Base-by-base conservation (phyloP, 2,113 vertebrate species). In the Halichoeres trimaculatus region DNA sequence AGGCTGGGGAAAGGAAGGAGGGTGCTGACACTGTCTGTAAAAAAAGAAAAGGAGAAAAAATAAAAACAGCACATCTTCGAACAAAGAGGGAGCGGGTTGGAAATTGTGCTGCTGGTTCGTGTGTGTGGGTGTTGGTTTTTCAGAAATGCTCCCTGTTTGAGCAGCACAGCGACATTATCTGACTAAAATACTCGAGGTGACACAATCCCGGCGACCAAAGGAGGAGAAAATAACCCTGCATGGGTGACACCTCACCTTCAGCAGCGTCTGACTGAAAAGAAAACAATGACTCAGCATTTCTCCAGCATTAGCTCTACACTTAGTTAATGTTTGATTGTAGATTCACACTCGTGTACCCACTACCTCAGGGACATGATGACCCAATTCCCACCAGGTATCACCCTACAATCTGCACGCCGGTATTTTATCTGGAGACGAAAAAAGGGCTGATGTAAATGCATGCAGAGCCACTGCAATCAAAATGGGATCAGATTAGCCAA, bases 11-110 rank as follows among this genome's bases (percentile, higher is more conserved):
- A 9, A 17, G 22, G 69, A 51, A 34, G 43, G 41, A 9, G 20
- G 22, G 69, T 51, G 59, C 50, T 74, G 69, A 82, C 76, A 62
- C 58, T 72, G 73, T 85, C 74, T 80, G 79, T 52, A 48, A 17
- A 50, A 81, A 30, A 30, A 30, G 6, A 6, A 30, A 30, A 30
- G 6, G 6, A 30, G 3, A 30, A 76, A 52, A 48, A 17, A 50
- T 77, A 80, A 59, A 38, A 53, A 66, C 8, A 47, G 34, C 66
- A 36, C 54, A 74, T 85, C 80, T 70, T 38, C 71, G 45, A 78
- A 57, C 54, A 63, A 73, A 68, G 79, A 62, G 58, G 62, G 77
- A 30, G 13, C 12, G 34, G 58, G 74, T 74, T 78, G 66, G 78
- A 85, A 74, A 57, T 41, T 77, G 41, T 11, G 45, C 45, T 43